Percentiles rank a stretch among this genome's conserved stretches.
Evolutionary conservation across 2,888 invertebrate genomes (phyloP).

Genomic region (Neoitamus cyanurus): DNA sequence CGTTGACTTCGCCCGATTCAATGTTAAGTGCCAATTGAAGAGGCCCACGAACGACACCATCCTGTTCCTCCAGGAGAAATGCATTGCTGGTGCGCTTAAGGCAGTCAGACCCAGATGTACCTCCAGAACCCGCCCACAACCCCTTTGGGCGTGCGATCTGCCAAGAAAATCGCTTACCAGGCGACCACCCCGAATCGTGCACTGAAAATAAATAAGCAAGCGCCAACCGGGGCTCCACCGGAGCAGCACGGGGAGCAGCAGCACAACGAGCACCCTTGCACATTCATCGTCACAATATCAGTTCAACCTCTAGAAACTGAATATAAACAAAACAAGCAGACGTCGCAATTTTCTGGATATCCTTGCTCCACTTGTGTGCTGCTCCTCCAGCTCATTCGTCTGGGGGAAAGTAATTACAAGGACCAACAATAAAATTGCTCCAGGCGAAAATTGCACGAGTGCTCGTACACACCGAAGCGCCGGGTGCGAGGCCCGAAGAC

Average conservation of each 20-base stretch:
- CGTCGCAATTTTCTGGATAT: slow-evolving; percentile 44
- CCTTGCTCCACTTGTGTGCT: slow-evolving; percentile 29
- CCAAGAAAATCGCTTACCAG: slow-evolving; percentile 32
- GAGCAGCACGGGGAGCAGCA: background rate
- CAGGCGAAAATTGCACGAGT: slow-evolving; percentile 27
- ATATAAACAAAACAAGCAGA: slow-evolving; percentile 44
- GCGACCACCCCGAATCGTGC: slow-evolving; percentile 33
- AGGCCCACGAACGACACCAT: slow-evolving; percentile 35
- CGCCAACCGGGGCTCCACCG: background rate
- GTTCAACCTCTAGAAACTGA: slow-evolving; percentile 27
- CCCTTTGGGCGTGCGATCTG: background rate
- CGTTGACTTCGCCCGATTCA: slow-evolving; percentile 39
- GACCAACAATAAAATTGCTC: slow-evolving; percentile 40
- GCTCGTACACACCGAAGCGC: background rate
- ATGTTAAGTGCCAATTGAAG: slow-evolving; percentile 46
- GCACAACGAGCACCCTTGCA: background rate
- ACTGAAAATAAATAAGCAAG: slow-evolving; percentile 21
- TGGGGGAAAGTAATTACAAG: slow-evolving; percentile 44
- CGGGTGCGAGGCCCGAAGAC: background rate
- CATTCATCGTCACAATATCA: slow-evolving; percentile 27
- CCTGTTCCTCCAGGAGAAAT: slow-evolving; percentile 5
- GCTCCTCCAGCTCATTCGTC: slow-evolving; percentile 16
- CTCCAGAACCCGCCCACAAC: background rate
- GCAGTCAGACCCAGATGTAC: slow-evolving; percentile 28
- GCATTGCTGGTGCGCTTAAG: background rate